Conservation (phyloP, 37 sponge, comb jelly and placozoan genomes). For the Agelas oroides region DNA sequence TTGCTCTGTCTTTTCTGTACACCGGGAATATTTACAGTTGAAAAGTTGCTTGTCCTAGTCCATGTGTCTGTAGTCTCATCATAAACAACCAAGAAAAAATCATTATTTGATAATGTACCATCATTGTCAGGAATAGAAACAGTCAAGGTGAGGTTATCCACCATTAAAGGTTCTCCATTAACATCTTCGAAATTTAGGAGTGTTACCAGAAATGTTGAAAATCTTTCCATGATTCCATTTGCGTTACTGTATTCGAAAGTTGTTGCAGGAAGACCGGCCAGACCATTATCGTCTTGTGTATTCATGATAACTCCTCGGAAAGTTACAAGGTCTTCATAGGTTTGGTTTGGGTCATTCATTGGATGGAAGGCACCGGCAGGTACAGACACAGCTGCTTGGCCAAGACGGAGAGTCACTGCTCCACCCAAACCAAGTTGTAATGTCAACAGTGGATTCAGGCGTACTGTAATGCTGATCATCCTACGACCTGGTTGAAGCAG, state of each 20-base stretch:
- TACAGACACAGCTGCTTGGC: not conserved
- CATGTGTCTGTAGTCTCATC: not conserved
- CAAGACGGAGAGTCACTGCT: not conserved
- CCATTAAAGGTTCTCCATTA: not conserved
- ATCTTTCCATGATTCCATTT: not conserved
- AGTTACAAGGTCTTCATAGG: constrained; percentile 24
- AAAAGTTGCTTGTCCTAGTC: not conserved
- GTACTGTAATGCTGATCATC: not conserved
- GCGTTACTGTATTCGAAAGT: not conserved
- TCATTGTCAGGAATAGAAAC: not conserved
- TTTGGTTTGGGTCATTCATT: not conserved
- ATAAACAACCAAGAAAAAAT: not conserved
- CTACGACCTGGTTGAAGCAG: not conserved
- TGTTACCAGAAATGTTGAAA: not conserved
- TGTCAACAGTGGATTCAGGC: not conserved
- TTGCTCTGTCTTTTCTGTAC: not conserved
- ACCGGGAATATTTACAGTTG: too few species aligned
- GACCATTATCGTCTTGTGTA: not conserved
- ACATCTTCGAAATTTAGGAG: not conserved
- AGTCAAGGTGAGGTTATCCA: not conserved
- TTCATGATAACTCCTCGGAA: constrained; percentile 10
- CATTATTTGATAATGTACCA: not conserved
- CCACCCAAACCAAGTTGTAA: constrained; percentile 1
- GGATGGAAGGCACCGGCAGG: not conserved
- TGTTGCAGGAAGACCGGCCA: not conserved